Evolutionary conservation across 2,797 vertebrate genomes (phyloP).

Genomic region (Sebastes vulpes): DNA sequence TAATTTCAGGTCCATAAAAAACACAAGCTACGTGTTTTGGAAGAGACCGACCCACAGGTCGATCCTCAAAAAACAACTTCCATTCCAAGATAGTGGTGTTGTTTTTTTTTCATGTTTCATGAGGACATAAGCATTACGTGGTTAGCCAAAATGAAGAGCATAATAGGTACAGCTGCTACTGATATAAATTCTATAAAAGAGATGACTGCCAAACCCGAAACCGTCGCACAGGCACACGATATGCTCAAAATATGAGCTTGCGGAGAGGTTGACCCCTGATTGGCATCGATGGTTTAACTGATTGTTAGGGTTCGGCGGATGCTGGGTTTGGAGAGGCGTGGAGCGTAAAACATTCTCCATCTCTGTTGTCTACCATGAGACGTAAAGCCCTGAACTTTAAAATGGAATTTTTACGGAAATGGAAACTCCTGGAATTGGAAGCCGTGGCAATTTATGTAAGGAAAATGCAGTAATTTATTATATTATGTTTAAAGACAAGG

Average conservation of each 20-base stretch:
- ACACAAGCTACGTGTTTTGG: not conserved
- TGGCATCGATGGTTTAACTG: not conserved
- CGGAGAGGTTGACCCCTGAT: slow-evolving; percentile 13
- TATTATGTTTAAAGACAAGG: not conserved
- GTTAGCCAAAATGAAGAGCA: slow-evolving; percentile 42
- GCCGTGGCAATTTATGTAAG: not conserved
- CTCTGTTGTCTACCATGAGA: not conserved
- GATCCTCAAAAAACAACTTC: slow-evolving; percentile 24
- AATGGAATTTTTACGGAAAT: not conserved
- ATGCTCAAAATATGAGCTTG: slow-evolving; percentile 21
- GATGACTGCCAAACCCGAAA: slow-evolving; percentile 54
- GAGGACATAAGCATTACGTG: slow-evolving; percentile 24
- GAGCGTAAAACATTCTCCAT: not conserved
- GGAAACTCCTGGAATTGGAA: not conserved
- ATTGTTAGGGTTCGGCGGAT: not conserved
- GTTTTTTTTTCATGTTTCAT: slow-evolving; percentile 23
- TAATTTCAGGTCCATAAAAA: slow-evolving; percentile 1
- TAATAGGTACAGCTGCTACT: slow-evolving; percentile 26
- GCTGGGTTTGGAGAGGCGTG: not conserved
- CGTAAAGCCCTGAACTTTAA: not conserved
- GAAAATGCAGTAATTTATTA: not conserved
- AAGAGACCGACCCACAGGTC: slow-evolving; percentile 7
- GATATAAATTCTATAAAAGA: slow-evolving; percentile 7
- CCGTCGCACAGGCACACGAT: slow-evolving; percentile 19
- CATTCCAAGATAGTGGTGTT: slow-evolving; percentile 25